A percentile compares a stretch with the other conserved stretches of the same genome.
Evolutionary conservation across 2,797 vertebrate genomes (phyloP).

Genomic region (Chromis chromis): DNA sequence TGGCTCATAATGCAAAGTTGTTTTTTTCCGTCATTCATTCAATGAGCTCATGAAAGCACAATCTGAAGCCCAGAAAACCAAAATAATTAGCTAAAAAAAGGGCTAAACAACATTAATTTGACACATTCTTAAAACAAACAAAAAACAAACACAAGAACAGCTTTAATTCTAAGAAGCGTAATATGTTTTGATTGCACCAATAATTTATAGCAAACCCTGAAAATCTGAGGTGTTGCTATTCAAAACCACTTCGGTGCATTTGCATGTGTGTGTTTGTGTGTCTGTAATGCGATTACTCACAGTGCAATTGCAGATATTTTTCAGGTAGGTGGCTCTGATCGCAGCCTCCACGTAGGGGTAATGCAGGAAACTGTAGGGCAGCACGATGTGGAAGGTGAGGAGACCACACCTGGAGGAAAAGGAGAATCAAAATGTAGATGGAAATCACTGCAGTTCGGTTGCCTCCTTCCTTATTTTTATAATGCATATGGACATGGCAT

Average conservation of each 20-base stretch:
- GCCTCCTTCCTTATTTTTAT: neutral
- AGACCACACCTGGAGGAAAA: constrained; percentile 84
- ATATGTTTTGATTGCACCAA: neutral
- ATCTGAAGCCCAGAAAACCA: neutral
- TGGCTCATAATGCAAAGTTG: no score
- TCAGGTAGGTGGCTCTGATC: constrained; percentile 84
- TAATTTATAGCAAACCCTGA: neutral
- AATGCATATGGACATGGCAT: no score
- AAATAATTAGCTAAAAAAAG: neutral
- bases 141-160: neutral
- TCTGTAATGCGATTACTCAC: constrained; percentile 70
- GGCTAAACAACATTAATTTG: neutral
- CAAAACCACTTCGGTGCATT: neutral
- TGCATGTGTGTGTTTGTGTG: neutral
- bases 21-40: no score
- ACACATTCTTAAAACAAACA: no score
- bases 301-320: constrained; percentile 89
- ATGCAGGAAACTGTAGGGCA: constrained; percentile 90
- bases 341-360: constrained; percentile 89
- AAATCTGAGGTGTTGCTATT: neutral
- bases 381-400: constrained; percentile 90
- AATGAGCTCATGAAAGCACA: no score
- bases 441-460: neutral
- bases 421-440: neutral
- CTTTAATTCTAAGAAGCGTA: neutral